Evolutionary conservation across 2,797 vertebrate species (phyloP).

Genomic region (Neostethus bicornis): DNA sequence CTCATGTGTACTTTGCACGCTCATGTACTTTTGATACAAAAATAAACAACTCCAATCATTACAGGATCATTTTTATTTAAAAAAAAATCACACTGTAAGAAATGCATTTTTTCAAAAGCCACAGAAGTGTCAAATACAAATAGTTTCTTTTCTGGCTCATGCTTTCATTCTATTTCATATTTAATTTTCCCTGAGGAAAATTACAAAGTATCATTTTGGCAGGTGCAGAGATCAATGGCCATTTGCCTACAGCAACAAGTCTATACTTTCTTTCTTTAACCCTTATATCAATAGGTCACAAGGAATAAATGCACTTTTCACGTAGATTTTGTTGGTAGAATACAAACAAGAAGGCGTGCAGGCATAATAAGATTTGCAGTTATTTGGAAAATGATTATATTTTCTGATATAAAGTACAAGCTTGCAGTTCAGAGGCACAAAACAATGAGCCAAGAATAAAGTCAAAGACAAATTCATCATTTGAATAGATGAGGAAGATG

Average conservation of each 20-base stretch:
- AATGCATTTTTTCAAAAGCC: not conserved
- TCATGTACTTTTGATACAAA: too few relatives aligned
- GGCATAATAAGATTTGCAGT: conserved; percentile 34
- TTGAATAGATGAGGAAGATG: conserved; percentile 13
- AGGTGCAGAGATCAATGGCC: not conserved
- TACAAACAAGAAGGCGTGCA: conserved; percentile 14
- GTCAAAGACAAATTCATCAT: conserved; percentile 6
- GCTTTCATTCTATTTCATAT: not conserved
- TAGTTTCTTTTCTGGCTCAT: not conserved
- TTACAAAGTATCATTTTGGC: too few relatives aligned
- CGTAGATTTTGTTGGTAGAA: conserved; percentile 21
- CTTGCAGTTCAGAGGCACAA: conserved; percentile 34
- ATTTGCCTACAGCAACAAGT: not conserved
- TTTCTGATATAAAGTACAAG: conserved; percentile 21
- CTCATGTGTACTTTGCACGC: too few relatives aligned
- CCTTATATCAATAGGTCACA: not conserved
- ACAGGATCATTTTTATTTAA: not conserved
- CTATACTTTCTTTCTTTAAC: not conserved
- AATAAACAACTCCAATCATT: too few relatives aligned
- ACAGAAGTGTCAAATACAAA: not conserved
- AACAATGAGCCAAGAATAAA: conserved; percentile 14
- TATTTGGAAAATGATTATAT: conserved; percentile 25
- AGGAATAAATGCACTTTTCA: conserved; percentile 32
- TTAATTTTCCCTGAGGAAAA: not conserved
- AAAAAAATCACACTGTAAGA: not conserved